phyloP scores from a whole-genome alignment of 2,113 vertebrate species.

The Tachuris rubrigastra region DNA sequence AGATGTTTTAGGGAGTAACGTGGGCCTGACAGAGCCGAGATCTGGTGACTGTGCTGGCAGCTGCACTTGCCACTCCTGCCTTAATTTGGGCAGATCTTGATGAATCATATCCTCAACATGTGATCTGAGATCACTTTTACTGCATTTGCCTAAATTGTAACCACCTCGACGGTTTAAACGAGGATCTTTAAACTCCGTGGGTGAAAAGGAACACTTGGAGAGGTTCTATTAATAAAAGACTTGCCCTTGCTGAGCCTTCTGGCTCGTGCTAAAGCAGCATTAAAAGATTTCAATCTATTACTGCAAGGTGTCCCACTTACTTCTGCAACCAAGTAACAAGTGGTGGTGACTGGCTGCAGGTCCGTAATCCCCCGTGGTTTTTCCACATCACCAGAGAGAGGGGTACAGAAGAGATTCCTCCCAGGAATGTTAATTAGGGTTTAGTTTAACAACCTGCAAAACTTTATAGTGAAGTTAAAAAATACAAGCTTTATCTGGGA shows the following conservation, averaged over 20 bases:
- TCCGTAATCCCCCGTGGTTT: background rate
- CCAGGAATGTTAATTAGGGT: background rate
- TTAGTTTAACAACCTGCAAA: background rate
- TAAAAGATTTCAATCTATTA: conserved; percentile 64
- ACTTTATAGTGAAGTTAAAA: background rate
- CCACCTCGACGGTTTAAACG: accelerated
- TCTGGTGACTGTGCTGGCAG: conserved; percentile 53
- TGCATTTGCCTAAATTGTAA: background rate
- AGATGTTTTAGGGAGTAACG: conserved; percentile 44
- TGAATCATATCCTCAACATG: conserved; percentile 6
- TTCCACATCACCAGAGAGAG: background rate
- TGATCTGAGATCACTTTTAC: background rate
- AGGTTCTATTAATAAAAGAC: conserved; percentile 31
- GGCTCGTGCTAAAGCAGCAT: conserved; percentile 39
- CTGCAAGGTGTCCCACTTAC: background rate
- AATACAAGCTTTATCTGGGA: background rate
- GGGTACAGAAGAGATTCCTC: background rate
- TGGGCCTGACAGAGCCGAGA: conserved; percentile 44
- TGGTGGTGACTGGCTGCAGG: background rate
- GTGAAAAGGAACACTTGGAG: background rate
- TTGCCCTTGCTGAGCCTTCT: background rate
- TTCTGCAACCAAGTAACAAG: background rate
- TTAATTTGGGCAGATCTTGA: background rate
- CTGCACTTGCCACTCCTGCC: conserved; percentile 26
- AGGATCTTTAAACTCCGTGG: background rate